Evolutionary conservation across 2,797 vertebrate genomes (phyloP).

Genomic region (Chrosomus eos): DNA sequence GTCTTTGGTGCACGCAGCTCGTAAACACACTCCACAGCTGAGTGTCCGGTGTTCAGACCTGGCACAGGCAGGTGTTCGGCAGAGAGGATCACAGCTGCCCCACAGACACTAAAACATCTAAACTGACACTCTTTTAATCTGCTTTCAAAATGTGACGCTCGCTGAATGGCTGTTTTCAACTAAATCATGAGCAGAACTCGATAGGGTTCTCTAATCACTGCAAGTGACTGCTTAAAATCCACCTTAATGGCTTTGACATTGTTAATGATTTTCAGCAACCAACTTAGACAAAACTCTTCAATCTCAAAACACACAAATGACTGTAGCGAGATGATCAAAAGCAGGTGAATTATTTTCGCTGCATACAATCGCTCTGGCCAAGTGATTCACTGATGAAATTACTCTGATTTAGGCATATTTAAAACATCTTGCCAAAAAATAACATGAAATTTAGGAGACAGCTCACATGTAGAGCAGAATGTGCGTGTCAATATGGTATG

Average conservation of each 20-base stretch:
- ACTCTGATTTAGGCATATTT: conserved; percentile 14
- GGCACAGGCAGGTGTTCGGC: conserved; percentile 75
- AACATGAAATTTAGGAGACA: conserved; percentile 7
- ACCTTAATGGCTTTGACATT: conserved; percentile 14
- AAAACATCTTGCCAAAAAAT: conserved; percentile 23
- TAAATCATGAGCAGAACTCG: conserved; percentile 2
- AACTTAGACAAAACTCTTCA: conserved; percentile 13
- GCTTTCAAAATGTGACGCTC: neutral
- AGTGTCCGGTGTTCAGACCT: conserved; percentile 63
- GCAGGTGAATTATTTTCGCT: conserved; percentile 1
- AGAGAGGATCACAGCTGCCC: conserved; percentile 44
- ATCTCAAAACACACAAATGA: conserved; percentile 21
- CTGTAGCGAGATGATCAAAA: conserved; percentile 13
- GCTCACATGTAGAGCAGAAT: neutral
- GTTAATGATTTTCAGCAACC: conserved; percentile 4
- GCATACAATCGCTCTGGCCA: neutral
- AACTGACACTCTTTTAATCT: conserved; percentile 21
- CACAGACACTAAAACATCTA: conserved; percentile 19
- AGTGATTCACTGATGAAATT: conserved; percentile 30
- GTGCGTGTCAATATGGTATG: conserved; percentile 7
- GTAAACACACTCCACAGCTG: conserved; percentile 54
- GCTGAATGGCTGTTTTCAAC: neutral
- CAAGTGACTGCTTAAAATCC: conserved; percentile 22
- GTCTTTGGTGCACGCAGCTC: conserved; percentile 68
- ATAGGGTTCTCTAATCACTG: conserved; percentile 19